A percentile compares a stretch with the other conserved stretches of the same genome.
Evolutionary conservation across 2,113 vertebrate genomes (phyloP).

Genomic region (Anser brachyrhynchus): DNA sequence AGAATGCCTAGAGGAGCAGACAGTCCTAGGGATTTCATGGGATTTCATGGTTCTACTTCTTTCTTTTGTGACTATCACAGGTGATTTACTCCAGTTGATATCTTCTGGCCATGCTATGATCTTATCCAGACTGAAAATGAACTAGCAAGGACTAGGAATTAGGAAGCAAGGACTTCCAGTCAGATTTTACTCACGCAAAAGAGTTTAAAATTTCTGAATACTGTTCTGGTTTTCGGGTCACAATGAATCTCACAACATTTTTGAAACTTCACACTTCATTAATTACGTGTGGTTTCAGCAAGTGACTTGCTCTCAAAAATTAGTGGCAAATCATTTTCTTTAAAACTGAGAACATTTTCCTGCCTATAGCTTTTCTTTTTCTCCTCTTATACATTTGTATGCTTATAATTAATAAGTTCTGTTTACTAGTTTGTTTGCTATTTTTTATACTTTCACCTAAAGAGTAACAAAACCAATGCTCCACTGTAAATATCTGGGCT

Average conservation of each 20-base stretch:
- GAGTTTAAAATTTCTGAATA: neutral
- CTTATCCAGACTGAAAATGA: neutral
- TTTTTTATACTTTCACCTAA: neutral
- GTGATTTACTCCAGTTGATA: neutral
- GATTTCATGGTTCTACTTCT: neutral
- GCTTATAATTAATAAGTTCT: accelerated
- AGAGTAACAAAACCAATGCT: neutral
- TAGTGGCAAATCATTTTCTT: neutral
- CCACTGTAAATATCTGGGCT: neutral
- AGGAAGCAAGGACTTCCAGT: neutral
- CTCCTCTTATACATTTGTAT: neutral
- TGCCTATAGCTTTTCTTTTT: neutral
- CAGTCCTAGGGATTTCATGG: neutral
- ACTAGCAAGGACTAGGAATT: neutral
- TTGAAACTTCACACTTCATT: neutral
- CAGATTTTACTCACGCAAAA: neutral
- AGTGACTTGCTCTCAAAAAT: neutral
- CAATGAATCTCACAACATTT: neutral
- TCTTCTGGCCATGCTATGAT: neutral
- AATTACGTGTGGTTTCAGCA: neutral
- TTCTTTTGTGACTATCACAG: neutral
- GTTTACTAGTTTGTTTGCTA: neutral
- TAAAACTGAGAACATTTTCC: neutral
- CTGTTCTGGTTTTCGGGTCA: neutral
- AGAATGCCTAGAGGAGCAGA: neutral